These are phyloP conservation scores for Tortrix viridana DNA, from an alignment of 2,888 invertebrate genomes.

Conservation along the genomic window DNA sequence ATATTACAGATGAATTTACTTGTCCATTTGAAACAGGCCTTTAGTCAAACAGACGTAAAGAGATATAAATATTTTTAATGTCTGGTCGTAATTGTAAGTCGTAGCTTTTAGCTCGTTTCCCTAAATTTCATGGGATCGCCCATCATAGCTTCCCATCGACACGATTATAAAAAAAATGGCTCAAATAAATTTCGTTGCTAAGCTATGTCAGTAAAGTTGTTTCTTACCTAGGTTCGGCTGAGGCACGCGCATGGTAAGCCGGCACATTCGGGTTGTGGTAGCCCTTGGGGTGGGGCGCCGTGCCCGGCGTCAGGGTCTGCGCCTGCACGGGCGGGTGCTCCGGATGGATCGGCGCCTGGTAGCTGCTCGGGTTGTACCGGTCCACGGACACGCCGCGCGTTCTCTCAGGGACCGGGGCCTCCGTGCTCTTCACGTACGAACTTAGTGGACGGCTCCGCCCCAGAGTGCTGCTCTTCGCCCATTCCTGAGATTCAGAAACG, in stretches of 20 bases:
- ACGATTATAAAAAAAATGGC: no score
- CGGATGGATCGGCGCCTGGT: conserved; percentile 67
- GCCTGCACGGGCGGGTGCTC: conserved; percentile 77
- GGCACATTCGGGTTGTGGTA: conserved; percentile 78
- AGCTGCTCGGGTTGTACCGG: conserved; percentile 74
- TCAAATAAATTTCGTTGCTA: no score
- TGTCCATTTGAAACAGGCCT: no score
- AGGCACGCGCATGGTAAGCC: conserved; percentile 77
- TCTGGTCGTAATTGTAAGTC: no score
- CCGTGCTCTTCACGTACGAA: conserved; percentile 58
- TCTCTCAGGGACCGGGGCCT: conserved; percentile 62
- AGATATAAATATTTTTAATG: no score
- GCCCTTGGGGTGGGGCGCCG: conserved; percentile 62
- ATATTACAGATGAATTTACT: no score
- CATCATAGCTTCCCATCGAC: no score
- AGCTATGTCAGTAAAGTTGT: not conserved
- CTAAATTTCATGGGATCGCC: no score
- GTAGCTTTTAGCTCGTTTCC: no score
- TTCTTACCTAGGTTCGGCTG: conserved; percentile 77
- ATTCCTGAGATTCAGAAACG: conserved; percentile 66
- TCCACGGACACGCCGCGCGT: conserved; percentile 77
- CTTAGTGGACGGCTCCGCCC: conserved; percentile 75
- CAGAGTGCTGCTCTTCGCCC: conserved; percentile 72
- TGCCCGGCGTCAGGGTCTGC: conserved; percentile 72
- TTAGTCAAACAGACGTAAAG: no score